Evolutionary conservation across 37 sponge, comb jelly and placozoan genomes (phyloP), one percentile per base, ranked within the genome.

Genomic region (Spongilla lacustris): DNA sequence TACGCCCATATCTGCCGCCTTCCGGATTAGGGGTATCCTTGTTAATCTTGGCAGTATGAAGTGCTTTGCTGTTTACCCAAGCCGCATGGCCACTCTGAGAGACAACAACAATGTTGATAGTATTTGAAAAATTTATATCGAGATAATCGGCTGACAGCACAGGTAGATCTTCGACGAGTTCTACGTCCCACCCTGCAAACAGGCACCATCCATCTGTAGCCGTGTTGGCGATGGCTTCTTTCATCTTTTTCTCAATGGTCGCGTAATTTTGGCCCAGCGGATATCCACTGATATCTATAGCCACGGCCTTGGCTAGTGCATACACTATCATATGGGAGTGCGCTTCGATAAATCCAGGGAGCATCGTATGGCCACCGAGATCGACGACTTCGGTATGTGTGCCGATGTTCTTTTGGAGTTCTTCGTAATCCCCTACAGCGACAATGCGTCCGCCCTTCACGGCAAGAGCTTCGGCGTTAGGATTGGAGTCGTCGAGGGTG

Each of bases 291-390:
- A 81, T 26, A 74, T 82, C 82, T 14, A 6, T 77, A n/a, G 48
- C 22, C 25, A 22, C 10, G 0, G 29, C 31, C 4, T 24, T 30
- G 34, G 11, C 29, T n/a, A 66, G 4, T 1, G 82, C 82, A 0
- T 14, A 0, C 0, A 86, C 66, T 17, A 74, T 21, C 0, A 77
- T 73, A 31, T 91, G 92, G n/a, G 36, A 33, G 36, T 91, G 92
- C 4, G 88, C 71, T 30, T 87, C 92, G 25, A 91, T 91, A 26
- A 91, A 82, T 23, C 92, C 92, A 8, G 92, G 92, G 49, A 91
- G 38, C 21, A 91, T 67, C 6, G 92, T 83, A 35, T 91, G 26
- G 33, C 73, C 71, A 30, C n/a, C 3, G 25, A 91, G 75, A 30
- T 77, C 31, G 9, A 84, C 58, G 13, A 88, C 66, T 80, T 88